Evolutionary conservation across 2,888 invertebrate species (phyloP), one percentile per base, ranked within the genome.

Genomic region (Apotomis turbidana): DNA sequence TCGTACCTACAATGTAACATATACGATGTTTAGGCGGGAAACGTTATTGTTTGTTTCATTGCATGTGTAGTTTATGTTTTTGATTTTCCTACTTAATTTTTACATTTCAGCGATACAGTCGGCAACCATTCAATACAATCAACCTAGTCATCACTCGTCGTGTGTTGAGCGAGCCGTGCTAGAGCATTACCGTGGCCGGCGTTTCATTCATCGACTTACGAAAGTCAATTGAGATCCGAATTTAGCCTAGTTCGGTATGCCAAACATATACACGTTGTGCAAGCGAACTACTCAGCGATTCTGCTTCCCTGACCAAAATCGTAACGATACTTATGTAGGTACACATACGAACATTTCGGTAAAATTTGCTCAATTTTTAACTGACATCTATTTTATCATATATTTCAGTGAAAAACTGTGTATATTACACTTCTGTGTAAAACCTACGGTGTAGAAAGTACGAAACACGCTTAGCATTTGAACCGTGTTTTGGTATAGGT

Each of bases 221-320:
- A 90, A 87, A 89, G 87, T 89, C 87, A 88, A 89, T 90, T 88
- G 85, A 80, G 86, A 83, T 87, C 87, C 88, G 79, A 87, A 89
- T 90, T 88, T 89, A 88, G 87, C 84, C 82, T 87, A 87, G 85
- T 81, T 83, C 82, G 83, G 84, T 85, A 85, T 85, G 86, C 86
- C 87, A 79, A 80, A 78, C 81, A 78, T 78, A 78, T 75, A 77
- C 76, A 73, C 68, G 79, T 83, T 83, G 80, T 80, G 83, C 79
- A 84, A 84, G 79, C 77, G 71, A 70, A 73, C 66, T 68, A 69
- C 73, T 71, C 68, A 15, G 69, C 71, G 55, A 66, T 44, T 54
- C 69, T 72, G 75, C 69, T 73, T 62, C 61, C 52, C 72, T 67
- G 63, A 72, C 67, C 64, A 67, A 62, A 72, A 62, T 51, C 54